A percentile compares a stretch with the other conserved stretches of the same genome.
These are phyloP conservation scores for Lineus longissimus DNA, from an alignment of 1,140 invertebrate species.

Conservation along the genomic window DNA sequence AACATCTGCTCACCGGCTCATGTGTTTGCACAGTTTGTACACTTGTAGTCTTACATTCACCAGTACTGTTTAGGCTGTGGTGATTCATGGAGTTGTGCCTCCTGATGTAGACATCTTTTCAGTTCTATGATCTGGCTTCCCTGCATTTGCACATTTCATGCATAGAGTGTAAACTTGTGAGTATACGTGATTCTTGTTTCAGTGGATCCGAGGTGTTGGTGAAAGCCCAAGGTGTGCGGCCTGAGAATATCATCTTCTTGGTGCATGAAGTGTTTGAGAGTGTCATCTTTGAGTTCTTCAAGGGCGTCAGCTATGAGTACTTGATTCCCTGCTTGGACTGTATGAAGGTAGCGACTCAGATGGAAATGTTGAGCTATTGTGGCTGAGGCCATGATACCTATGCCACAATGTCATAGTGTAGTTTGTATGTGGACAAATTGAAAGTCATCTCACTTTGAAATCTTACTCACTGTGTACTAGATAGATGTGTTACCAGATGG, in stretches of 20 bases:
- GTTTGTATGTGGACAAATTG: too few species aligned
- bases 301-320: conserved; percentile 49
- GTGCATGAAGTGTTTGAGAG: conserved; percentile 51
- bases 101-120: too few species aligned
- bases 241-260: conserved; percentile 49
- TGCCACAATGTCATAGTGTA: too few species aligned
- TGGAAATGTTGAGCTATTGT: neutral
- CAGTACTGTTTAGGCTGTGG: too few species aligned
- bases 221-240: conserved; percentile 42
- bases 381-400: neutral
- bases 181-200: conserved; percentile 13
- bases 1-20: neutral
- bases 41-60: too few species aligned
- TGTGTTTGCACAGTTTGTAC: too few species aligned
- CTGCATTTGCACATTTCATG: too few species aligned
- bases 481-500: too few species aligned
- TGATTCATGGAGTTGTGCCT: too few species aligned
- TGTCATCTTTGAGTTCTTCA: conserved; percentile 46
- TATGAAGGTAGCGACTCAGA: conserved; percentile 29
- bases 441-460: too few species aligned
- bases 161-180: neutral
- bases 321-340: conserved; percentile 49
- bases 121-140: too few species aligned
- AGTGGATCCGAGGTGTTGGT: conserved; percentile 42
- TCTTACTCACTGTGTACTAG: too few species aligned